A percentile compares a stretch with the other conserved stretches of the same genome.
Evolutionary conservation across 2,113 vertebrate species (phyloP).

Genomic region (Apteryx owenii): DNA sequence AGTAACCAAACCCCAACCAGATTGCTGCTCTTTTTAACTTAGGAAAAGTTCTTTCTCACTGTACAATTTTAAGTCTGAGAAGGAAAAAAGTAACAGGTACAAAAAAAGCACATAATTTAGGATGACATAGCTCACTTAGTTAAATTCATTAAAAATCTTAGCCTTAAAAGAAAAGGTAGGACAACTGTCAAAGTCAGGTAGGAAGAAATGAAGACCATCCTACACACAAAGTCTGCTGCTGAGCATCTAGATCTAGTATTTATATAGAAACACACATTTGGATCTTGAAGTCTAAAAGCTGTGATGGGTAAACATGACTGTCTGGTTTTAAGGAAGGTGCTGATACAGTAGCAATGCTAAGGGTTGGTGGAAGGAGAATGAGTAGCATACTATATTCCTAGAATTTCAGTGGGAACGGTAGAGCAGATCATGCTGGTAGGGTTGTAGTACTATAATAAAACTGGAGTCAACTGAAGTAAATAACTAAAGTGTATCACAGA

Average conservation of each 20-base stretch:
- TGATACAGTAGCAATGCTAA: constrained; percentile 49
- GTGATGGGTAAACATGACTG: constrained; percentile 4
- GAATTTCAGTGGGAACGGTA: background rate
- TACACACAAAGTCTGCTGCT: constrained; percentile 31
- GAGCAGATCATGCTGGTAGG: background rate
- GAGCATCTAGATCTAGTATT: background rate
- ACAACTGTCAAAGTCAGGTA: constrained; percentile 34
- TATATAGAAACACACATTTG: background rate
- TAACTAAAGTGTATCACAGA: background rate
- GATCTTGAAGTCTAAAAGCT: constrained; percentile 22
- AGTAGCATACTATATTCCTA: background rate
- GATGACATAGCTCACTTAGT: background rate
- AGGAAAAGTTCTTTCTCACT: background rate
- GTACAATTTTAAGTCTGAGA: background rate
- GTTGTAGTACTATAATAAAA: background rate
- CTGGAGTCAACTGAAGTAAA: background rate
- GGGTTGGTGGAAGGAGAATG: background rate
- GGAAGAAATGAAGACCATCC: constrained; percentile 47
- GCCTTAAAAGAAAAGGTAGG: background rate
- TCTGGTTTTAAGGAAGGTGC: constrained; percentile 33
- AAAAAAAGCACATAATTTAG: background rate
- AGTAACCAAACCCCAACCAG: background rate
- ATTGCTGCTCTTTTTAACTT: background rate
- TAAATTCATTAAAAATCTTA: background rate
- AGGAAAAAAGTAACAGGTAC: background rate